Evolutionary conservation across 2,797 vertebrate genomes (phyloP).

Genomic region (Lindbergichthys nudifrons): DNA sequence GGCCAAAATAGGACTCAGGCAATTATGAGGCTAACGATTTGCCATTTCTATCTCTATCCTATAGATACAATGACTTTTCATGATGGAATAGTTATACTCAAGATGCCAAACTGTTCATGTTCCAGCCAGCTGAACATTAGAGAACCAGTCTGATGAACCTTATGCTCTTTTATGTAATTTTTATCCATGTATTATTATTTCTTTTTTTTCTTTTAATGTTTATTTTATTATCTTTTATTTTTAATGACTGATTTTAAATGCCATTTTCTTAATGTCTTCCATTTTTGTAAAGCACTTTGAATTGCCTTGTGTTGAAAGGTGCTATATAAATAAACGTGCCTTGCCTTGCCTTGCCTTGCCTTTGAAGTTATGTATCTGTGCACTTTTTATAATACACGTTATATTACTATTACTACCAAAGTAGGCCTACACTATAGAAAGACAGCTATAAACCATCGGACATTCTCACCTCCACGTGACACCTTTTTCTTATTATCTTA

Average conservation of each 20-base stretch:
- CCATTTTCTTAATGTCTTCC: too few species aligned
- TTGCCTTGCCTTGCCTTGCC: too few species aligned
- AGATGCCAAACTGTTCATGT: neutral
- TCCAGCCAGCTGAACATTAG: neutral
- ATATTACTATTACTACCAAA: conserved; percentile 3
- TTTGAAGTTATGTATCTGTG: neutral
- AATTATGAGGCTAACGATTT: too few species aligned
- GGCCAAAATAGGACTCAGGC: too few species aligned
- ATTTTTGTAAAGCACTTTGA: too few species aligned
- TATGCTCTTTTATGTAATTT: too few species aligned
- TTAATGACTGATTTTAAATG: too few species aligned
- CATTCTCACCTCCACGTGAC: conserved; percentile 19
- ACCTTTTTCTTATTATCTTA: conserved; percentile 8
- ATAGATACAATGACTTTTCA: neutral
- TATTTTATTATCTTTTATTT: too few species aligned
- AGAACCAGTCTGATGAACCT: conserved; percentile 5
- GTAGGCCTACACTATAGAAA: conserved; percentile 9
- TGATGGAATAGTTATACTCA: neutral
- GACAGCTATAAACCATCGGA: neutral
- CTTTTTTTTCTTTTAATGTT: too few species aligned
- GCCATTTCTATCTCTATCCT: neutral
- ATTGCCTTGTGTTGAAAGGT: too few species aligned
- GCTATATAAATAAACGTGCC: too few species aligned
- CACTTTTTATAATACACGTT: neutral
- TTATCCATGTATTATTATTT: too few species aligned